Base-by-base conservation (phyloP, 2,113 vertebrate species). In the Charadrius vociferus region DNA sequence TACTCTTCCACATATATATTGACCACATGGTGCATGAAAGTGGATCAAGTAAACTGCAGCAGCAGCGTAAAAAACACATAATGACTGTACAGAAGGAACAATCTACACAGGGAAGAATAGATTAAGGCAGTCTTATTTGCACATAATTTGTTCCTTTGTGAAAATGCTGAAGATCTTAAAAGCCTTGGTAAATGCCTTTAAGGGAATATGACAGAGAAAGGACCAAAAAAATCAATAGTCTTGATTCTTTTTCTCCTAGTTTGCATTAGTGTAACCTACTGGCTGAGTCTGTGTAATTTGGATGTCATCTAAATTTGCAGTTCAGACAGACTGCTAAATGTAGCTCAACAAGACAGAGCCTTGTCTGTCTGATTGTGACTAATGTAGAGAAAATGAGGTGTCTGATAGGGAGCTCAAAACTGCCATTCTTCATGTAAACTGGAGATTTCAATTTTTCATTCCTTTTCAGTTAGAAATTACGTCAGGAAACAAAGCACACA, bases 381-480 rank as follows among this genome's bases (percentile, higher is more conserved):
- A 96, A 96, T 93, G 72, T 94, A 88, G 94, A 96, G 94, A 97
- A 97, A 97, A 97, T 95, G 95, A 97, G 97, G 91, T 89, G 82
- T 77, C 96, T 88, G 71, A 81, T 96, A 95, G 93, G 78, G 84
- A 91, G 81, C 61, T 88, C 86, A 81, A 83, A 90, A 91, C 92
- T 91, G 90, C 96, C 92, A 82, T 94, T 96, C 62, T 75, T 96
- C 93, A 72, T 95, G 92, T 89, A 94, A 97, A 97, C 92, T 90
- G 93, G 55, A 96, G 93, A 95, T 97, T 96, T 95, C 94, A 90
- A 93, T 96, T 97, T 94, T 95, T 97, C 94, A 86, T 96, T 96
- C 90, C 75, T 94, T 90, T 96, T 91, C 91, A 90, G 90, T 94
- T 78, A 91, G 96, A 96, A 97, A 95, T 95, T 93, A 79, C 92